Conservation (phyloP, 2,888 invertebrate species). For the Hyposoter didymator region DNA sequence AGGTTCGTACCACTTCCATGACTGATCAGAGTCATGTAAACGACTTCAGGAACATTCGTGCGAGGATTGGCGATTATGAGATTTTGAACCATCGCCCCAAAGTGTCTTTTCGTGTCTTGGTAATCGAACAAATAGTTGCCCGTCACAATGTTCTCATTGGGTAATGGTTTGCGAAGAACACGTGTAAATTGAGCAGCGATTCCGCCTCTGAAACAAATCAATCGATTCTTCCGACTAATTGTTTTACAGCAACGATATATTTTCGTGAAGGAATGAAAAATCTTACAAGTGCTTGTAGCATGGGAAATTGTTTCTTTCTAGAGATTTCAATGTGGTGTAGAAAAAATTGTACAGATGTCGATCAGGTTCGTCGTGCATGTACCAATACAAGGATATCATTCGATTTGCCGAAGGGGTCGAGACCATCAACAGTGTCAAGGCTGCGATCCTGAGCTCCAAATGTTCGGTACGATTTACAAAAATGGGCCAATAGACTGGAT, state of each 20-base stretch:
- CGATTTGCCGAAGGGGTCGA: slow-evolving; percentile 88
- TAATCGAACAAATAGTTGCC: slow-evolving; percentile 90
- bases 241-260: neutral
- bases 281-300: slow-evolving; percentile 88
- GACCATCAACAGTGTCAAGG: slow-evolving; percentile 88
- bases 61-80: slow-evolving; percentile 88
- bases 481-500: slow-evolving; percentile 89
- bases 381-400: slow-evolving; percentile 89
- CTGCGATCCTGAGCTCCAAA: slow-evolving; percentile 88
- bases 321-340: slow-evolving; percentile 89
- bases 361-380: slow-evolving; percentile 87
- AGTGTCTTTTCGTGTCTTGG: slow-evolving; percentile 87
- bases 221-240: neutral
- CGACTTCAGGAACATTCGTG: slow-evolving; percentile 88
- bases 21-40: slow-evolving; percentile 86
- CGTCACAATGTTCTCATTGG: slow-evolving; percentile 87
- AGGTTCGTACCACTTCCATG: slow-evolving; percentile 86
- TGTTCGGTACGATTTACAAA: slow-evolving; percentile 88
- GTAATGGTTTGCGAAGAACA: slow-evolving; percentile 86
- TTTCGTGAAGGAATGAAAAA: neutral
- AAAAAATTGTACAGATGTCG: slow-evolving; percentile 89
- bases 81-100: slow-evolving; percentile 87
- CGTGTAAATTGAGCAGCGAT: slow-evolving; percentile 88
- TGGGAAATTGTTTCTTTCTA: slow-evolving; percentile 88
- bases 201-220: slow-evolving; percentile 85